Evolutionary conservation across 2,113 vertebrate species (phyloP).

Genomic region (Hemiprocne comata): DNA sequence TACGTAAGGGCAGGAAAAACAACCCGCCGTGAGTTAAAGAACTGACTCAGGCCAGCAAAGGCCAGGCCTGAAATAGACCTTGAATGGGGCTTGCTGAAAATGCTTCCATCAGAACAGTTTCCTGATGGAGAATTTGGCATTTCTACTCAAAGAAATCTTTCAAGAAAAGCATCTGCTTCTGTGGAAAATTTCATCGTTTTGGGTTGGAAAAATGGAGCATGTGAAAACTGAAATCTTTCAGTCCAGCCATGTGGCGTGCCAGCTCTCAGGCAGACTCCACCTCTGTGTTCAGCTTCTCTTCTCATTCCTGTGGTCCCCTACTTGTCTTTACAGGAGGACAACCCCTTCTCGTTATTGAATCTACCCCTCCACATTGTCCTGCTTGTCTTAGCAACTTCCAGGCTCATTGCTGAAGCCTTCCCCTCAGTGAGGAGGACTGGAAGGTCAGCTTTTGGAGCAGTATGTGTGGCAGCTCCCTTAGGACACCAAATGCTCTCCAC

Average conservation of each 20-base stretch:
- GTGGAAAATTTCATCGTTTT: slow-evolving; percentile 62
- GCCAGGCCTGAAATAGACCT: slow-evolving; percentile 67
- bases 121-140: slow-evolving; percentile 66
- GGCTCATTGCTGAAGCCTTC: neutral
- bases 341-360: neutral
- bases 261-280: slow-evolving; percentile 37
- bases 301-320: neutral
- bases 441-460: neutral
- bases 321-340: neutral
- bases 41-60: slow-evolving; percentile 45
- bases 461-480: neutral
- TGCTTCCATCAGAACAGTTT: slow-evolving; percentile 58
- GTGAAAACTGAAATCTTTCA: slow-evolving; percentile 43
- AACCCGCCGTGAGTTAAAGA: slow-evolving; percentile 2
- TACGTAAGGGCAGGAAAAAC: neutral
- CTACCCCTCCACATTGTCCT: neutral
- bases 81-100: neutral
- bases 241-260: neutral
- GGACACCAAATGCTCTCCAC: neutral
- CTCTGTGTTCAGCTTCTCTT: neutral
- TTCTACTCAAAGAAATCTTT: slow-evolving; percentile 64
- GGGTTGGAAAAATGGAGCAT: slow-evolving; percentile 58
- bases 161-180: slow-evolving; percentile 67
- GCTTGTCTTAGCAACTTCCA: neutral
- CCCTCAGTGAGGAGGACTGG: rapidly evolving